Base-by-base conservation (phyloP, 2,888 invertebrate genomes). In the Zaprionus lineosus region DNA sequence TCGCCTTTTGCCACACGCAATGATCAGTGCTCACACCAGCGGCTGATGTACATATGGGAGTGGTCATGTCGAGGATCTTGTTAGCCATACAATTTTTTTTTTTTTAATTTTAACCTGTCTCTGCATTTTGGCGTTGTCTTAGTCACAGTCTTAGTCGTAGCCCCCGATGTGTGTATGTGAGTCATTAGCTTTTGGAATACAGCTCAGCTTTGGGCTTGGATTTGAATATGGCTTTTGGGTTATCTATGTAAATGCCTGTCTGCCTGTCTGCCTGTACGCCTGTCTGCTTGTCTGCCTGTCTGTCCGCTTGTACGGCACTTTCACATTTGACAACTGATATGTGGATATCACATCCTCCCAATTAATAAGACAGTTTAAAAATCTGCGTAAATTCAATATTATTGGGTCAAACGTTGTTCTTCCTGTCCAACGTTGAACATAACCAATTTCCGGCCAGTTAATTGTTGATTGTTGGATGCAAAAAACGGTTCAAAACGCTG, bases 361-460 rank as follows among this genome's bases (percentile, higher is more conserved):
- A 47, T 65, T 15, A 31, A 51, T 68, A 58, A 61, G 36, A 62
- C 74, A 60, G 57, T 60, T 48, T 12, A 40, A 26, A 46, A 57
- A 59, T 72, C 52, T 66, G 50, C 57, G 47, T 59, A 53, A 60
- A 48, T 55, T 47, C 31, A 51, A 51, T 34, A 61, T 65, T 47
- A 59, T 77, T 75, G 58, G 56, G 51, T 66, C 72, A 72, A 21
- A 33, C 40, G 29, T 14, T 48, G 39, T 59, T 43, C 60, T 74
- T 74, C 74, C 73, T 75, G 75, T 61, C 34, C n/a, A 7, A 12
- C 19, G 15, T 21, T 7, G 28, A 63, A 39, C 34, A 53, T 48
- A 55, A 62, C 50, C 71, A 82, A 77, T 77, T 77, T 77, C 78
- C 84, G 77, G 43, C 51, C 16, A 16, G 36, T 44, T 6, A 18